phyloP scores from a whole-genome alignment of 1,140 invertebrate genomes.

The Drosophila saltans region DNA sequence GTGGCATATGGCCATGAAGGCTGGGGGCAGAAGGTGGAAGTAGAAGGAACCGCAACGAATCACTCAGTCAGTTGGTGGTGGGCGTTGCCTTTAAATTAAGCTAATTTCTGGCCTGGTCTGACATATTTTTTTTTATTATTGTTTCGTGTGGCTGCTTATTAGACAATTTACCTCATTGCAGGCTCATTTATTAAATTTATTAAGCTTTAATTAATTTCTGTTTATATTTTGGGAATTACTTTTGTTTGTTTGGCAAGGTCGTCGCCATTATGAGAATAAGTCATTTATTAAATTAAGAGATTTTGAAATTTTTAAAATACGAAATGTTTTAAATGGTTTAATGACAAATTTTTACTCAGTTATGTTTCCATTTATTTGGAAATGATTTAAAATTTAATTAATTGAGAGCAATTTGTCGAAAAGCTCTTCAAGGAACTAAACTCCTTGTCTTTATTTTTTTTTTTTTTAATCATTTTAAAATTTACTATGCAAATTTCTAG shows the following conservation, averaged over 20 bases:
- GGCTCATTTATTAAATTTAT: slow-evolving; percentile 44
- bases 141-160: slow-evolving; percentile 56
- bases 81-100: slow-evolving; percentile 47
- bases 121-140: slow-evolving; percentile 60
- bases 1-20: neutral
- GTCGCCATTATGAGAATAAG: neutral
- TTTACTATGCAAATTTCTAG: neutral
- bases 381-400: no score
- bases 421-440: no score
- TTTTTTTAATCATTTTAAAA: neutral
- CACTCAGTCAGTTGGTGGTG: slow-evolving; percentile 27
- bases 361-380: no score
- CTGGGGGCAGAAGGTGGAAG: no score
- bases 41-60: slow-evolving; percentile 5
- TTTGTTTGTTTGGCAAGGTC: neutral
- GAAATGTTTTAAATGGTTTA: no score
- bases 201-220: slow-evolving; percentile 68
- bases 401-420: no score
- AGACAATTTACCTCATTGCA: slow-evolving; percentile 39
- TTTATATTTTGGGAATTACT: slow-evolving; percentile 34
- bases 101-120: slow-evolving; percentile 59
- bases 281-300: slow-evolving; percentile 2
- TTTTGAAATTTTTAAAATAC: neutral
- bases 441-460: no score
- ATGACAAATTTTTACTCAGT: neutral